These are phyloP conservation scores for Caenorhabditis sinica DNA, from an alignment of 2,888 invertebrate genomes.

Conservation along the genomic window DNA sequence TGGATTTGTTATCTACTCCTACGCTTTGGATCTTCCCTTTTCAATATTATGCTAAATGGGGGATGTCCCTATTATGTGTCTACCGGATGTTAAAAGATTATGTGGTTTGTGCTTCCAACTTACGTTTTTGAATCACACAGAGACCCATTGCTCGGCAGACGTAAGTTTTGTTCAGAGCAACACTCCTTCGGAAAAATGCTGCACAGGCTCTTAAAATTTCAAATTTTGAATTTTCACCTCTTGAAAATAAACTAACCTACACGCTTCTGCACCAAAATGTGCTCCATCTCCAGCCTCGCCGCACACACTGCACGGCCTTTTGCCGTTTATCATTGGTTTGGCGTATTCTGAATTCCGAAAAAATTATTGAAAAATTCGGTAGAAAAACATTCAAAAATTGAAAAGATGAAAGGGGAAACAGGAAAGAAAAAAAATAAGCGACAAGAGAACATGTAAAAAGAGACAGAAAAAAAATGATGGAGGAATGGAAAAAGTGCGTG, in stretches of 20 bases:
- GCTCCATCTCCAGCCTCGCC: slow-evolving; percentile 72
- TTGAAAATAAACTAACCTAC: slow-evolving; percentile 46
- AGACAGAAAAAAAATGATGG: slow-evolving; percentile 32
- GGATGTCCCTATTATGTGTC: not conserved
- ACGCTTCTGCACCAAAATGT: slow-evolving; percentile 73
- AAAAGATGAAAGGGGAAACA: not conserved
- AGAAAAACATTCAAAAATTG: not conserved
- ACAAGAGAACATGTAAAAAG: not conserved
- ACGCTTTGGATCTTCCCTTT: not conserved
- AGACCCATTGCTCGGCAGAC: slow-evolving; percentile 74
- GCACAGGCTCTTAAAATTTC: slow-evolving; percentile 75
- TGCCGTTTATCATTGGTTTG: slow-evolving; percentile 37
- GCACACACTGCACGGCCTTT: slow-evolving; percentile 69
- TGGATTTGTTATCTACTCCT: not conserved
- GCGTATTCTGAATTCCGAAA: not conserved
- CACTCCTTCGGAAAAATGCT: slow-evolving; percentile 80
- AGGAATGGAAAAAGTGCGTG: slow-evolving; percentile 34
- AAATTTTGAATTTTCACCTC: not conserved
- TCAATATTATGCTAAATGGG: not conserved
- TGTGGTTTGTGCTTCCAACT: slow-evolving; percentile 30
- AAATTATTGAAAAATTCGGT: not conserved
- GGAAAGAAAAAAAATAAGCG: slow-evolving; percentile 20
- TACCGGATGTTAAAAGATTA: not conserved
- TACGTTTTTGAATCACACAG: slow-evolving; percentile 77
- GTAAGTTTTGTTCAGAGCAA: slow-evolving; percentile 78